Conservation (phyloP, 1,140 invertebrate species). For the Hypothenemus hampei region DNA sequence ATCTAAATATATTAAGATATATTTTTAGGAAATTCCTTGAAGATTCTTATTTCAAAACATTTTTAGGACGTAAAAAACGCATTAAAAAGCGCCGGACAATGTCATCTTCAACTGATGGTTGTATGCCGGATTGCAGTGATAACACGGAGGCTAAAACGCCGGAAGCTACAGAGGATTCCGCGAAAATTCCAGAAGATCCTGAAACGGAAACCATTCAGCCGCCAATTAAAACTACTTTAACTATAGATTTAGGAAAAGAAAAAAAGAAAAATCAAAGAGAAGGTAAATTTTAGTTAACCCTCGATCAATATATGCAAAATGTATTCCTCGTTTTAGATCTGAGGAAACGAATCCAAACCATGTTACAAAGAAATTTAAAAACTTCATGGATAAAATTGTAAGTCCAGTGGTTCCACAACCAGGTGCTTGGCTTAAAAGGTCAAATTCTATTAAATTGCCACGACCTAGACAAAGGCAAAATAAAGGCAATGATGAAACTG, state of each 20-base stretch:
- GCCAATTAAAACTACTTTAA: conserved; percentile 12
- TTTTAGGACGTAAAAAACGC: conserved; percentile 50
- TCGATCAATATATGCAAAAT: background rate
- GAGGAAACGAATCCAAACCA: conserved; percentile 34
- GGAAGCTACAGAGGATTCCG: conserved; percentile 39
- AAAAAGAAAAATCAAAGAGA: conserved; percentile 32
- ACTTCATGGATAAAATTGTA: conserved; percentile 82
- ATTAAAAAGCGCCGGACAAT: conserved; percentile 51
- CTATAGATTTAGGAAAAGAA: conserved; percentile 18
- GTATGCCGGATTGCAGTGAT: conserved; percentile 23
- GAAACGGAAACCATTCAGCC: background rate
- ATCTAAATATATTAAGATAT: background rate
- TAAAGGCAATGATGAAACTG: conserved; percentile 39
- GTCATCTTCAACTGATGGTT: conserved; percentile 46
- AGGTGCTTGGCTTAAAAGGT: conserved; percentile 63
- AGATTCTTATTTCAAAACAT: background rate
- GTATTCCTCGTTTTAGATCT: conserved; percentile 1
- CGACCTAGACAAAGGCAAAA: conserved; percentile 34
- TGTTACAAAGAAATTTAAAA: conserved; percentile 53
- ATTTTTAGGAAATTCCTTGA: background rate
- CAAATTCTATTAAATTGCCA: conserved; percentile 40
- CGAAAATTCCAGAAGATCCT: conserved; percentile 40
- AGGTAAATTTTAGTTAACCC: conserved; percentile 16
- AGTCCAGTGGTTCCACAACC: conserved; percentile 88
- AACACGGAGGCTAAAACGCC: conserved; percentile 41